A percentile compares a stretch with the other conserved stretches of the same genome.
These are phyloP conservation scores for Leptinotarsa undecemlineata DNA, from an alignment of 1,140 invertebrate genomes.

Conservation along the genomic window DNA sequence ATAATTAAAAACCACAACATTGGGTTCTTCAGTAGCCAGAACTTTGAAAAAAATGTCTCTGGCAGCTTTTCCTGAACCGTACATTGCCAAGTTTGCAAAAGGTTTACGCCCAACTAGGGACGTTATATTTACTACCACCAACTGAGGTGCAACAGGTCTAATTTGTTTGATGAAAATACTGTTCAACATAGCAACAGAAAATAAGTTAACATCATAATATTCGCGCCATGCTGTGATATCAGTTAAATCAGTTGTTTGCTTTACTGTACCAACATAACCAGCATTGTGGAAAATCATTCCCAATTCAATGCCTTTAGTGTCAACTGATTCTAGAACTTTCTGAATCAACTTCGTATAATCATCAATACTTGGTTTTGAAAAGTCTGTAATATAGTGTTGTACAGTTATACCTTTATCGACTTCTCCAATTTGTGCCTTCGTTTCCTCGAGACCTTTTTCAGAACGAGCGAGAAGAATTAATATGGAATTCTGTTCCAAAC, in stretches of 20 bases:
- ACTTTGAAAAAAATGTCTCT: slow-evolving; percentile 89
- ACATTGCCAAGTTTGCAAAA: slow-evolving; percentile 72
- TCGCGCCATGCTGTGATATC: slow-evolving; percentile 64
- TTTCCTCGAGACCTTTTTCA: slow-evolving; percentile 65
- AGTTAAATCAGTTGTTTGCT: slow-evolving; percentile 64
- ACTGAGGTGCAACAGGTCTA: slow-evolving; percentile 55
- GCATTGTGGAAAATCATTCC: slow-evolving; percentile 88
- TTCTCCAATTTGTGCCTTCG: slow-evolving; percentile 61
- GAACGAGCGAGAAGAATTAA: slow-evolving; percentile 79
- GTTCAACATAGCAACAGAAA: slow-evolving; percentile 78
- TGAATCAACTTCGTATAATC: slow-evolving; percentile 59
- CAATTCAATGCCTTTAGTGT: slow-evolving; percentile 61
- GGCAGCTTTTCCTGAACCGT: slow-evolving; percentile 88
- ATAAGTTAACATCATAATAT: slow-evolving; percentile 81
- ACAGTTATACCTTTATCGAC: slow-evolving; percentile 59
- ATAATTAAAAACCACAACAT: slow-evolving; percentile 84
- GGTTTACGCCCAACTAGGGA: slow-evolving; percentile 81
- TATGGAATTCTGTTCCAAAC: slow-evolving; percentile 58
- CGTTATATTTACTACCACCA: slow-evolving; percentile 83
- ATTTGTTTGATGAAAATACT: slow-evolving; percentile 69
- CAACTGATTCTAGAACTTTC: slow-evolving; percentile 52
- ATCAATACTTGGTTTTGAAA: slow-evolving; percentile 58
- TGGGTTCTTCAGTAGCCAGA: slow-evolving; percentile 79
- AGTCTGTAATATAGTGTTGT: slow-evolving; percentile 62
- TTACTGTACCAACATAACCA: slow-evolving; percentile 79